Conservation (phyloP, 1,140 invertebrate genomes). For the Polyergus mexicanus region DNA sequence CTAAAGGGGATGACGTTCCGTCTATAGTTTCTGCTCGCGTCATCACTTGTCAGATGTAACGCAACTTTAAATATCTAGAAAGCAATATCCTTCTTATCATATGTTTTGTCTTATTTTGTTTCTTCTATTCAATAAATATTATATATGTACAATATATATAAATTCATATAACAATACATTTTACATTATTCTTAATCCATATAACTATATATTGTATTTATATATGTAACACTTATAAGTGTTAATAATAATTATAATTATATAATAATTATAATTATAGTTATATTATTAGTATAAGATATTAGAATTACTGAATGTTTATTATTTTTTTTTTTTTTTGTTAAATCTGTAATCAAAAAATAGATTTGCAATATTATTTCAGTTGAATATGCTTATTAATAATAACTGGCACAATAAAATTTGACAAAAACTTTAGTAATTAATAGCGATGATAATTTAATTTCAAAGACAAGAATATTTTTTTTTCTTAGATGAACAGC, state of each 20-base stretch:
- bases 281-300: not conserved
- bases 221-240: not conserved
- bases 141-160: not conserved
- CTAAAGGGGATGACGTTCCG: slow-evolving; percentile 75
- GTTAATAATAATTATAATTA: too few species aligned
- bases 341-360: not conserved
- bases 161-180: not conserved
- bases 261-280: too few species aligned
- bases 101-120: not conserved
- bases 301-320: not conserved
- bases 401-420: too few species aligned
- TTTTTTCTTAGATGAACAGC: not conserved
- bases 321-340: not conserved
- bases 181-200: not conserved
- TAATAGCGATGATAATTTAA: not conserved
- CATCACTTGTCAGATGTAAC: slow-evolving; percentile 32
- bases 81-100: not conserved
- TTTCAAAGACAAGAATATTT: not conserved
- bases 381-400: not conserved
- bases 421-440: too few species aligned
- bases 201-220: not conserved
- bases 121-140: not conserved
- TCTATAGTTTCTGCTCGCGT: slow-evolving; percentile 40
- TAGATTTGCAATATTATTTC: not conserved
- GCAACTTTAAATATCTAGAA: slow-evolving; percentile 20